A percentile compares a stretch with the other conserved stretches of the same genome.
phyloP scores from a whole-genome alignment of 2,113 vertebrate species.

The Paratilapia polleni region DNA sequence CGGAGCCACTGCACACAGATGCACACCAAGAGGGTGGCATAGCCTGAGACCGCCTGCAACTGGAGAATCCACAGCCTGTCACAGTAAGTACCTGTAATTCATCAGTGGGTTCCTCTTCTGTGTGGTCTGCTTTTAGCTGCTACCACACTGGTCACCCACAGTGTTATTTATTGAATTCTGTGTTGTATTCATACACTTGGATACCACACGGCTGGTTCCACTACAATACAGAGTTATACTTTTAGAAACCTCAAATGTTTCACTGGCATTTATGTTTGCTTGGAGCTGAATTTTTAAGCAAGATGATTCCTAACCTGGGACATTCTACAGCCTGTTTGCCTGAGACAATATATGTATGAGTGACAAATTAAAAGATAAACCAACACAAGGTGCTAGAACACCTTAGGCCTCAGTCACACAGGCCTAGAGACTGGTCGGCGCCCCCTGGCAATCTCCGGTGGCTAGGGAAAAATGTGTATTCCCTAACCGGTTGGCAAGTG shows the following conservation, averaged over 20 bases:
- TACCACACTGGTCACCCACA: slow-evolving; percentile 9
- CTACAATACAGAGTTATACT: background rate
- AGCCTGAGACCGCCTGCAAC: slow-evolving; percentile 31
- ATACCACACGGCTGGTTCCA: slow-evolving; percentile 6
- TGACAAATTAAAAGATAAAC: background rate
- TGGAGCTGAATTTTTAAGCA: background rate
- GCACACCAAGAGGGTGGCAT: slow-evolving; percentile 35
- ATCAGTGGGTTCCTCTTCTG: slow-evolving; percentile 45
- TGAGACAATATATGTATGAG: background rate
- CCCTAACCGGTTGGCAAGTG: too few relatives aligned
- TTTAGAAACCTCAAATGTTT: slow-evolving; percentile 7
- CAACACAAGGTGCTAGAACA: background rate
- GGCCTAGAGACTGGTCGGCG: background rate
- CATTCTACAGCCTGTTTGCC: too few relatives aligned
- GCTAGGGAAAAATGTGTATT: background rate
- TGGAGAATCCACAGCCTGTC: slow-evolving; percentile 37
- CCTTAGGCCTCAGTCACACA: background rate
- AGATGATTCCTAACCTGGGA: background rate
- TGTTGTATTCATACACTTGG: background rate
- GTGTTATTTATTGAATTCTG: slow-evolving; percentile 26
- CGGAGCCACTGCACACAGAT: slow-evolving; percentile 38
- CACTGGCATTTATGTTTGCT: background rate
- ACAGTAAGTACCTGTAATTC: slow-evolving; percentile 41
- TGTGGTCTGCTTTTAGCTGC: slow-evolving; percentile 52
- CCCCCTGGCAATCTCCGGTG: background rate